Evolutionary conservation across 1,140 invertebrate species (phyloP), one percentile per base, ranked within the genome.

Genomic region (Leptinotarsa defecta): DNA sequence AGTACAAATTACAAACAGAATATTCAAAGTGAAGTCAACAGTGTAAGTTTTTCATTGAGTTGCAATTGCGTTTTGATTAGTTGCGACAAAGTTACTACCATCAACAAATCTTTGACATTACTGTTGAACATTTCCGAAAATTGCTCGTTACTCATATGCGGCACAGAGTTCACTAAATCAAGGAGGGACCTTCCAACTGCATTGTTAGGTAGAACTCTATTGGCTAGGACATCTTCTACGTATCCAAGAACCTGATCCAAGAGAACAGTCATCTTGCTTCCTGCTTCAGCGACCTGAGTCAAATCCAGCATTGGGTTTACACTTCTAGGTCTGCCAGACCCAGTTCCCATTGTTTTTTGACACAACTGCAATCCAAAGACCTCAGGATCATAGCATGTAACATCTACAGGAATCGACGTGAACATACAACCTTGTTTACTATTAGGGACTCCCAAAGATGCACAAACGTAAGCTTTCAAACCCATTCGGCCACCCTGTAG

Each of bases 391-490:
- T 98, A 97, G 79, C 92, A 93, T 15, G 89, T 91, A 17, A 98
- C 90, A 83, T 95, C 91, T 57, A 96, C 93, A 81, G 94, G 92
- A 48, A 96, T 92, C 27, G 96, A 95, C 3, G 96, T 97, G 84
- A 99, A 99, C 96, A 98, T 98, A 81, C 94, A 96, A 64, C 97
- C 97, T 83, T 92, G 92, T 81, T 96, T 98, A 67, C 95, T 96
- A 76, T 80, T 84, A 19, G 85, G 84, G 0, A 86, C 85, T 24
- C 88, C 88, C 17, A 89, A 80, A 70, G 86, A 85, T 4, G 89
- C 88, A 74, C 92, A 93, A 73, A 97, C 90, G 83, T 96, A 98
- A n/a, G 94, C 95, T 79, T 95, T 95, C 67, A 98, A 91, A 3
- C 92, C 94, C 93, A 98, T 96, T 78, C 93, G 91, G 1, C 90